Conservation (phyloP, 92 coral and sea anemone species). For the Plumapathes pennacea region DNA sequence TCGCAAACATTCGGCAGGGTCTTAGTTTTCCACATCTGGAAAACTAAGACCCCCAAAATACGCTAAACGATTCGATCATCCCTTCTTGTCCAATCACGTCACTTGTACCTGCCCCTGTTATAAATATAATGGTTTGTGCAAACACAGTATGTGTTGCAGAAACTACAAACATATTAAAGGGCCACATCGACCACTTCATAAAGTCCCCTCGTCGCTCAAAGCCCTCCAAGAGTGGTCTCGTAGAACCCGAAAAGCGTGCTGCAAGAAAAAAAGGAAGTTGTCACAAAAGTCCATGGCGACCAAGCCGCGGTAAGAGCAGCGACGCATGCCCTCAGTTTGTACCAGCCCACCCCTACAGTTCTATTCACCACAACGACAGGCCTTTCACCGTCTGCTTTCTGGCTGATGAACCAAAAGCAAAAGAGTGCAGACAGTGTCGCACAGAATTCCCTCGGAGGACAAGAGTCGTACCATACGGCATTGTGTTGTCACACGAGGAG, state of each 20-base stretch:
- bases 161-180: constrained; percentile 25
- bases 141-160: constrained; percentile 48
- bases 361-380: constrained; percentile 44
- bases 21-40: too few species aligned
- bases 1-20: too few species aligned
- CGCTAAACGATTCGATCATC: too few species aligned
- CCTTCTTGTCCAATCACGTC: too few species aligned
- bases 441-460: constrained; percentile 39
- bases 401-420: constrained; percentile 40
- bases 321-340: neutral
- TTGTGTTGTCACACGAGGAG: constrained; percentile 42
- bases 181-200: constrained; percentile 12
- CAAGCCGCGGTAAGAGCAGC: constrained; percentile 1
- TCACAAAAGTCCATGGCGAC: constrained; percentile 44
- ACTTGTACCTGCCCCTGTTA: constrained; percentile 33
- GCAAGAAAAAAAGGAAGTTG: constrained; percentile 42
- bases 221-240: constrained; percentile 39
- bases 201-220: constrained; percentile 13
- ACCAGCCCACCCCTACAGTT: neutral
- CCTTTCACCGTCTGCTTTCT: constrained; percentile 28
- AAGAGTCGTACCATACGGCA: constrained; percentile 21
- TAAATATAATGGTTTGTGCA: constrained; percentile 26
- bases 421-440: constrained; percentile 48
- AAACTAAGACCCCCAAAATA: too few species aligned
- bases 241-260: constrained; percentile 30